Conservation (phyloP, 1,140 invertebrate species). For the Camponotus pennsylvanicus region DNA sequence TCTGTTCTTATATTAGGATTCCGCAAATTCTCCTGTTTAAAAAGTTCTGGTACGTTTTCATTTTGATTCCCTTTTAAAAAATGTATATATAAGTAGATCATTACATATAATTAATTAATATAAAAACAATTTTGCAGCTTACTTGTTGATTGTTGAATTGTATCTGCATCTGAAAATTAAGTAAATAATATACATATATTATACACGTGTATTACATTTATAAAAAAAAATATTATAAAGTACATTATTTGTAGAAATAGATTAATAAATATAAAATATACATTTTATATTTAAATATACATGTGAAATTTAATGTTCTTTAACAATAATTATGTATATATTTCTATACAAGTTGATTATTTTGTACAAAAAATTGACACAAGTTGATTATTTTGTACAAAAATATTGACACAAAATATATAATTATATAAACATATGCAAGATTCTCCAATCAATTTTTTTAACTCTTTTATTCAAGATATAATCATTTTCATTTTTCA, state of each 20-base stretch:
- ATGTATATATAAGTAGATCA: not conserved
- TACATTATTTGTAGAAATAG: not conserved
- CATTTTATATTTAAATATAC: not conserved
- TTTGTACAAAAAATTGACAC: not conserved
- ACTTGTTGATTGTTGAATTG: constrained; percentile 8
- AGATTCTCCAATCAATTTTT: not conserved
- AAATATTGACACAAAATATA: constrained; percentile 3
- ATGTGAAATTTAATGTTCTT: not conserved
- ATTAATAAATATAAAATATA: not conserved
- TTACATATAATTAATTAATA: constrained; percentile 21
- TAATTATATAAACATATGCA: constrained; percentile 11
- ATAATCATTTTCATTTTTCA: not conserved
- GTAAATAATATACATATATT: constrained; percentile 2
- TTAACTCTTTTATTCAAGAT: constrained; percentile 4
- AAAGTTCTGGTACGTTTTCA: constrained; percentile 25
- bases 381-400: not conserved
- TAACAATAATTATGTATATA: not conserved
- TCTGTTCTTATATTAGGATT: constrained; percentile 67
- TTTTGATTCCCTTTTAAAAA: constrained; percentile 54
- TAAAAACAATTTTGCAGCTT: not conserved
- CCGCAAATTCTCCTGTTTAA: constrained; percentile 31
- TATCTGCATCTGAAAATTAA: constrained; percentile 46
- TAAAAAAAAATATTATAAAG: not conserved
- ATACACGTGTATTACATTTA: not conserved
- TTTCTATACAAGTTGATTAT: not conserved